Base-by-base conservation (phyloP, 2,888 invertebrate genomes). In the Prosapia bicincta region DNA sequence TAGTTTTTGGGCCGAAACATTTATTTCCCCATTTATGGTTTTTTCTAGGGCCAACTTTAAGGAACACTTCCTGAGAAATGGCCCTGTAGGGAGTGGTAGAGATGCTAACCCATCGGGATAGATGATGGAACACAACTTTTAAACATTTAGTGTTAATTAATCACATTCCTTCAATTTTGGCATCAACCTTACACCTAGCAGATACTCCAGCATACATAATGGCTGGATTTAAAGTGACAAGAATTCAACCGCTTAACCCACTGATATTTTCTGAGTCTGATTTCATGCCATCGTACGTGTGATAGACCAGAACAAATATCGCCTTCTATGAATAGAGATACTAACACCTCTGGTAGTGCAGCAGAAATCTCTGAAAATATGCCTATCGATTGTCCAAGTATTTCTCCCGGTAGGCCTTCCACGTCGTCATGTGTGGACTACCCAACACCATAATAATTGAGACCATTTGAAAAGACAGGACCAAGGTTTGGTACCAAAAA, bases 41-140 rank as follows among this genome's bases (percentile, higher is more conserved):
- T 82, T 82, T 70, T 80, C 81, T 10, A 72, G 81, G 24, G 78
- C 79, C 7, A 72, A 81, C 20, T 81, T 75, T 69, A 76, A 78
- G 68, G 68, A 69, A 10, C 81, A 82, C 76, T 83, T 84, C 76
- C 74, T 83, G 20, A 78, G 78, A 2, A 80, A 80, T 71, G 82
- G 80, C 15, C 82, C 83, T 43, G 26, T 76, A 65, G 82, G 82
- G n/a, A 78, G 77, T 72, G 38, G 68, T 25, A 82, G 82, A 54
- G 72, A 54, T 26, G 78, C 78, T 13, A 81, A 82, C 79, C 71
- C 75, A n/a, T 80, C 79, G 32, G 80, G 82, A 38, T 80, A 83
- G 83, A 83, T 82, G 80, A 73, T 54, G 71, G 6, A 38, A 13
- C 7, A 38, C 7, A 38, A 3, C 38, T 79, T 80, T 76, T 1